phyloP scores from a whole-genome alignment of 2,113 vertebrate species.

The Amphilophus citrinellus region DNA sequence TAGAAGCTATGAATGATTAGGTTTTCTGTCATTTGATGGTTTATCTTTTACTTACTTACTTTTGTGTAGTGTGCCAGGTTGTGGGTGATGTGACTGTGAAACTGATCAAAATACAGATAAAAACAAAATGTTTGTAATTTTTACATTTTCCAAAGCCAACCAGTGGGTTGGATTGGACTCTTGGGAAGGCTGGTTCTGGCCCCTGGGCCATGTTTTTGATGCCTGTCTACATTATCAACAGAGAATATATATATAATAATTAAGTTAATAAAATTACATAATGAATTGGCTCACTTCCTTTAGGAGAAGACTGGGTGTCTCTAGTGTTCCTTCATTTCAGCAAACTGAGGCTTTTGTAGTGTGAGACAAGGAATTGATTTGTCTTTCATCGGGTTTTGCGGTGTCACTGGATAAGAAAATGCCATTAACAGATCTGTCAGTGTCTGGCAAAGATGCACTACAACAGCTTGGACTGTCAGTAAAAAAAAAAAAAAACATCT shows the following conservation, averaged over 20 bases:
- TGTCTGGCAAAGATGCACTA: constrained; percentile 24
- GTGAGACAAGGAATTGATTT: constrained; percentile 37
- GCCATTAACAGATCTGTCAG: constrained; percentile 17
- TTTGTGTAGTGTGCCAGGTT: not conserved
- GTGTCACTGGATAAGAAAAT: constrained; percentile 32
- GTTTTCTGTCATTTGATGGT: no score
- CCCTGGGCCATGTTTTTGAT: not conserved
- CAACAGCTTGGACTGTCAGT: not conserved
- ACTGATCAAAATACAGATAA: not conserved
- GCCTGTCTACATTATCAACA: not conserved
- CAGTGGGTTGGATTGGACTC: no score
- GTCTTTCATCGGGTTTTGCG: constrained; percentile 28
- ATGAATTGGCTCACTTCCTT: not conserved
- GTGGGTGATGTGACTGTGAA: not conserved
- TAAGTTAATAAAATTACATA: not conserved
- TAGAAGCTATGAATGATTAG: not conserved
- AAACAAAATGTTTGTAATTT: no score
- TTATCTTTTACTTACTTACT: not conserved
- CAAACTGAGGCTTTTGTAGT: not conserved
- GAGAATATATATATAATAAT: not conserved
- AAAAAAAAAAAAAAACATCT: not conserved
- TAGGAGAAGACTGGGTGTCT: not conserved
- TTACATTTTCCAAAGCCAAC: no score
- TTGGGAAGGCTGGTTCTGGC: not conserved
- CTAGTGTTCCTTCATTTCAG: not conserved